phyloP scores from a whole-genome alignment of 2,797 vertebrate species.

The Tokudaia muenninki region DNA sequence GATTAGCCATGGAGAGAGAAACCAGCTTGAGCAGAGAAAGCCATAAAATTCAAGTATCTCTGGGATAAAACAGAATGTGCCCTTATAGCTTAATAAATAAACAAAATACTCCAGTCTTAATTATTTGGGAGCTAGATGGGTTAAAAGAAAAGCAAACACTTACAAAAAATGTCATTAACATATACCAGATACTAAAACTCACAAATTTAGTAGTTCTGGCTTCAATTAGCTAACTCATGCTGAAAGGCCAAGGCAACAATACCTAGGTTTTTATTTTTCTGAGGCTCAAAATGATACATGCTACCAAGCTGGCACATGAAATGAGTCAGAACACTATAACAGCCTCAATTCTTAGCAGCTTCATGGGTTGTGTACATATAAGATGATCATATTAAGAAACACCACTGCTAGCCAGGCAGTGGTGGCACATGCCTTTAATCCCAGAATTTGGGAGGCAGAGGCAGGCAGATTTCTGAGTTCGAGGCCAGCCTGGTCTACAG shows the following conservation, averaged over 20 bases:
- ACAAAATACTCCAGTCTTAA: not conserved
- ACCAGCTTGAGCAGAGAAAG: not conserved
- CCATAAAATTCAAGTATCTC: not conserved
- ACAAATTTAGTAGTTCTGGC: not conserved
- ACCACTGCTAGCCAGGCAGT: not conserved
- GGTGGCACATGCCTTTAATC: too few relatives aligned
- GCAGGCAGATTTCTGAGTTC: too few relatives aligned
- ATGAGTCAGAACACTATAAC: not conserved
- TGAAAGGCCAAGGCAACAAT: constrained; percentile 11
- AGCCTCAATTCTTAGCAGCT: not conserved
- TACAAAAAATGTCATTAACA: not conserved
- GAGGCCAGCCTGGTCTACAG: too few relatives aligned
- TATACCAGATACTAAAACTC: not conserved
- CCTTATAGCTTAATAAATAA: not conserved
- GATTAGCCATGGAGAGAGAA: not conserved
- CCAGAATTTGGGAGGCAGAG: too few relatives aligned
- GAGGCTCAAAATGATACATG: not conserved
- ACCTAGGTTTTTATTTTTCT: not conserved
- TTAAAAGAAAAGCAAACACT: not conserved
- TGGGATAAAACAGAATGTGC: not conserved
- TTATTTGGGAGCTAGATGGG: not conserved
- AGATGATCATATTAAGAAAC: not conserved
- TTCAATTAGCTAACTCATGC: not conserved
- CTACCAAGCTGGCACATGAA: not conserved
- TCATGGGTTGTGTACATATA: not conserved